phyloP scores from a whole-genome alignment of 1,140 invertebrate species.

The Drosophila prosaltans region DNA sequence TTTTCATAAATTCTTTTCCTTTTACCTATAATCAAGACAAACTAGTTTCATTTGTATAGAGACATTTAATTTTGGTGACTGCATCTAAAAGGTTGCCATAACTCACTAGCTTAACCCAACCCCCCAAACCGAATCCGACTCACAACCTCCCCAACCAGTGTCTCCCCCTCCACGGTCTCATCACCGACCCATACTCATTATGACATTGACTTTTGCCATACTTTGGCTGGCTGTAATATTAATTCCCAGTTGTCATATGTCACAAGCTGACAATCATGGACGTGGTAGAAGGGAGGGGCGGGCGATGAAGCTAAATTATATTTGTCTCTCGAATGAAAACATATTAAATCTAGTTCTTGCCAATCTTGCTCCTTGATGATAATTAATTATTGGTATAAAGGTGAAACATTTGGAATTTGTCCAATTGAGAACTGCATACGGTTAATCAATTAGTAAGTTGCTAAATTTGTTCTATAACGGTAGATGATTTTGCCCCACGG shows the following conservation, averaged over 20 bases:
- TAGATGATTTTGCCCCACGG: not conserved
- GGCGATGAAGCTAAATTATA: too few relatives aligned
- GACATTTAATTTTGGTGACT: constrained; percentile 69
- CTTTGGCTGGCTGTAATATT: constrained; percentile 47
- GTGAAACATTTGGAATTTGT: too few relatives aligned
- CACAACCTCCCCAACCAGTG: not conserved
- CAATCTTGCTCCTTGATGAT: too few relatives aligned
- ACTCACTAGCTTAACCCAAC: constrained; percentile 46
- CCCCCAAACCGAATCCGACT: constrained; percentile 14
- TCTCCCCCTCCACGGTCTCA: not conserved
- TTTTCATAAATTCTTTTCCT: constrained; percentile 11
- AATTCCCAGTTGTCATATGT: constrained; percentile 79
- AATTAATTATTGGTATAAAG: too few relatives aligned
- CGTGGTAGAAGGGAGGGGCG: not conserved
- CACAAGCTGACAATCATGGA: constrained; percentile 23
- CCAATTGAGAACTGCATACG: not conserved
- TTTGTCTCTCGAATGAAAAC: too few relatives aligned
- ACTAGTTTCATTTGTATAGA: constrained; percentile 59
- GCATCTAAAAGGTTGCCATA: constrained; percentile 75
- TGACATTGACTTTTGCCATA: constrained; percentile 53
- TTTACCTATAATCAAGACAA: constrained; percentile 58
- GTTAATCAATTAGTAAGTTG: too few relatives aligned
- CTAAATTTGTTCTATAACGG: too few relatives aligned
- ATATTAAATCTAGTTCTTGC: too few relatives aligned
- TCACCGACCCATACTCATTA: constrained; percentile 43